Evolutionary conservation across 2,888 invertebrate genomes (phyloP), one percentile per base, ranked within the genome.

Genomic region (Aphodius granarius): DNA sequence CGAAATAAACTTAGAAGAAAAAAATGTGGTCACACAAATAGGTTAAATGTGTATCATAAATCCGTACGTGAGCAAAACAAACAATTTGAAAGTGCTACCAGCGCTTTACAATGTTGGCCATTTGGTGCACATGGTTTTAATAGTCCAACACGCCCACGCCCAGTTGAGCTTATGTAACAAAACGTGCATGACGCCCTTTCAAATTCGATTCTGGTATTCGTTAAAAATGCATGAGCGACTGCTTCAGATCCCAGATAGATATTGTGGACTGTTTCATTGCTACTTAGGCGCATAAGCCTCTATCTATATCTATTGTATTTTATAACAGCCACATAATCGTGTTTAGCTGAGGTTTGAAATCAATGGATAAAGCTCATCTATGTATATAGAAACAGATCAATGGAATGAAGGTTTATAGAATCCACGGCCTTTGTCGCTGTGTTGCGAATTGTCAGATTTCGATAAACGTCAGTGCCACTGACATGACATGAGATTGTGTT

Each of bases 121-220:
- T 43, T 64, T 43, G 43, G 43, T 43, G 43, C 43, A 43, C 43
- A 43, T 43, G 43, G 43, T 43, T 43, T 43, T 43, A 43, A 72
- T 71, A 71, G 13, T 17, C 19, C 63, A 63, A 62, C 22, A 18
- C 72, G 23, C 72, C 72, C 63, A 72, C 72, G 72, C 72, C 63
- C 72, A 72, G 68, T 68, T 43, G 22, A 68, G 21, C 63, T 72
- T 72, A 72, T 63, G 23, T 72, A 72, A 72, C 63, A 19, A 43
- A 43, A 63, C 72, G 72, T 72, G 72, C 17, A 43, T 20, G 63
- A 62, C 72, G 23, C 72, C 72, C 72, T 72, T 72, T 72, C 72
- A 63, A 72, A 72, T 43, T 72, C 23, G 63, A 72, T 63, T 17
- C 63, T 62, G 20, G 20, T 23, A 18, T 20, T 72, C 72, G 21